phyloP scores from a whole-genome alignment of 2,797 vertebrate genomes.

The Bufotes viridis region DNA sequence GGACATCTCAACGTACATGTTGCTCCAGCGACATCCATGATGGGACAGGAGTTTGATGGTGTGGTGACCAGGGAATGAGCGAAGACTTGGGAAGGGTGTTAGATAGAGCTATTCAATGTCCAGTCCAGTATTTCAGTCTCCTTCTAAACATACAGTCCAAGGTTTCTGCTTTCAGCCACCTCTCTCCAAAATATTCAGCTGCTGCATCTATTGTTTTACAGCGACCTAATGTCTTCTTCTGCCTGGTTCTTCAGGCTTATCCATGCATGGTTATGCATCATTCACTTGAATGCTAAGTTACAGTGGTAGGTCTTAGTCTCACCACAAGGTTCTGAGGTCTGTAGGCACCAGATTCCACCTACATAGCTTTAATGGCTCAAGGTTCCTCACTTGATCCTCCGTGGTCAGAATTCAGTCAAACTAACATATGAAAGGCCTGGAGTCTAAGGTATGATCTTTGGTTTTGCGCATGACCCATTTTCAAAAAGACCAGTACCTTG shows the following conservation, averaged over 20 bases:
- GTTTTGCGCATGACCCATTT: background rate
- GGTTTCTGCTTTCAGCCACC: constrained; percentile 6
- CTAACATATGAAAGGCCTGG: background rate
- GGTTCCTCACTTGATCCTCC: background rate
- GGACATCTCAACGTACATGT: constrained; percentile 30
- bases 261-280: constrained; percentile 1
- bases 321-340: background rate
- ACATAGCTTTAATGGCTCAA: background rate
- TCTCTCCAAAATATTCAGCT: background rate
- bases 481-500: background rate
- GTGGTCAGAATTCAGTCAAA: background rate
- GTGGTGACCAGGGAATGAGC: background rate
- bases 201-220: background rate
- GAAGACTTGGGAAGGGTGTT: background rate
- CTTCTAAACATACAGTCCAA: constrained; percentile 15
- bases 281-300: background rate
- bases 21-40: background rate
- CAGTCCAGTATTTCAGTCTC: background rate
- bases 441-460: constrained; percentile 31
- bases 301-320: background rate
- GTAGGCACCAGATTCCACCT: background rate
- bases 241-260: background rate
- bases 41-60: background rate
- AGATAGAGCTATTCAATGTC: background rate
- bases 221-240: background rate